Conservation (phyloP, 92 coral and sea anemone species). For the Siderastrea siderea region DNA sequence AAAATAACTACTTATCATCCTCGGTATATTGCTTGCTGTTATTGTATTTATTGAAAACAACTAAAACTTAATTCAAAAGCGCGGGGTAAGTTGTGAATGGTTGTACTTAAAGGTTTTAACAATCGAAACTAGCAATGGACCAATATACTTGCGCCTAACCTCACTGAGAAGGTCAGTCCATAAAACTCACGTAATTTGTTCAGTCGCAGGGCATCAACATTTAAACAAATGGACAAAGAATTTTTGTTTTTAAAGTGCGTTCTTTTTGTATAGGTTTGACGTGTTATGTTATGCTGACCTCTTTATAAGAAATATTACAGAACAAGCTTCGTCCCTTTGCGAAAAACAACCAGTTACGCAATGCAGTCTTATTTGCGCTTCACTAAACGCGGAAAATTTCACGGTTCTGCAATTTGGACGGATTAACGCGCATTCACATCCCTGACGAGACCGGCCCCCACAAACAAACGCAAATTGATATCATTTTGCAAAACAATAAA, state of each 20-base stretch:
- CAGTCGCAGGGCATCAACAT: no score
- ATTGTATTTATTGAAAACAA: no score
- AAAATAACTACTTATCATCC: background rate
- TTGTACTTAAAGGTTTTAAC: no score
- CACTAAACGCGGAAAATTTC: constrained; percentile 1
- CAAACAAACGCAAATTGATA: background rate
- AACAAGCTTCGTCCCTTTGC: background rate
- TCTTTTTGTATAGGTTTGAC: background rate
- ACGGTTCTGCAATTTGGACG: constrained; percentile 4
- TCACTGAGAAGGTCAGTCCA: no score
- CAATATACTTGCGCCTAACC: no score
- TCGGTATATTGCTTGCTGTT: background rate
- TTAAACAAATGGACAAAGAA: no score
- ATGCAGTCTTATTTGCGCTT: background rate
- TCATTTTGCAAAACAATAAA: constrained; percentile 11
- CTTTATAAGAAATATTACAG: background rate
- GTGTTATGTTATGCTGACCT: background rate
- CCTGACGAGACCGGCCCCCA: background rate
- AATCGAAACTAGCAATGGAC: no score
- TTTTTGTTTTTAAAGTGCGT: no score
- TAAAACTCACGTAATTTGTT: no score
- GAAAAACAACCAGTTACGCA: no score
- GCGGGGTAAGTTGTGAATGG: no score
- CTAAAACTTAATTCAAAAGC: background rate
- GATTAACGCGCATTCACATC: background rate